A percentile compares a stretch with the other conserved stretches of the same genome.
Conservation (phyloP, 64 coral and sea anemone species). For the Acropora tenuis region DNA sequence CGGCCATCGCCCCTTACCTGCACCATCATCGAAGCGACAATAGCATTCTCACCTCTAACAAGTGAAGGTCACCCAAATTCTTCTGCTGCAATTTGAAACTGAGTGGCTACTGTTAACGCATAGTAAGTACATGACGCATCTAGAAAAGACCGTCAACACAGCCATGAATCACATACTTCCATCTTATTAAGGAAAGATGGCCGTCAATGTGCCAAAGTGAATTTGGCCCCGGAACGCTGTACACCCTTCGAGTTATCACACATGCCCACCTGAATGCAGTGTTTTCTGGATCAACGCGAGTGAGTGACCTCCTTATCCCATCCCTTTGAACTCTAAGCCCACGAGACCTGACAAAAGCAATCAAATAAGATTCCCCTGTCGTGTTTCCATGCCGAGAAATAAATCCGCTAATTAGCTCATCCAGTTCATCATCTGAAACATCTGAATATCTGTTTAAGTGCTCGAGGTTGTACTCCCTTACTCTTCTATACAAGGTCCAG, state of each 20-base stretch:
- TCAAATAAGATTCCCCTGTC: slow-evolving; percentile 56
- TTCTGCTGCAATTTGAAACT: too few relatives aligned
- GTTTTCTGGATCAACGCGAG: slow-evolving; percentile 42
- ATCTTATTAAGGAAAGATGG: slow-evolving; percentile 21
- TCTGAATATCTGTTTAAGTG: slow-evolving; percentile 36
- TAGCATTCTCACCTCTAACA: too few relatives aligned
- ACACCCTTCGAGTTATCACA: slow-evolving; percentile 48
- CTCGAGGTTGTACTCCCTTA: slow-evolving; percentile 17
- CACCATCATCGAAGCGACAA: too few relatives aligned
- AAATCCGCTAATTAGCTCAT: slow-evolving; percentile 9
- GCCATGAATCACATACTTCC: slow-evolving; percentile 9
- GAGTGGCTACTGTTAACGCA: too few relatives aligned
- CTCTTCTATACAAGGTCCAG: slow-evolving; percentile 45
- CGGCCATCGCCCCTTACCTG: too few relatives aligned
- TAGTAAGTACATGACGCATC: background rate
- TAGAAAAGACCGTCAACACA: background rate
- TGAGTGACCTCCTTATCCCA: slow-evolving; percentile 30
- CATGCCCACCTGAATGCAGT: slow-evolving; percentile 43
- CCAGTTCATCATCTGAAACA: slow-evolving; percentile 29
- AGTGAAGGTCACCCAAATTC: too few relatives aligned
- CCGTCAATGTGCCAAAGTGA: slow-evolving; percentile 52
- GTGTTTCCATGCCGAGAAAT: slow-evolving; percentile 44
- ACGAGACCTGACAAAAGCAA: slow-evolving; percentile 43
- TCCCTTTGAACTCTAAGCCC: slow-evolving; percentile 31
- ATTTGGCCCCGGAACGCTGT: slow-evolving; percentile 60